These are phyloP conservation scores for Clarias macrocephalus DNA, from an alignment of 2,113 vertebrate species.

Conservation along the genomic window DNA sequence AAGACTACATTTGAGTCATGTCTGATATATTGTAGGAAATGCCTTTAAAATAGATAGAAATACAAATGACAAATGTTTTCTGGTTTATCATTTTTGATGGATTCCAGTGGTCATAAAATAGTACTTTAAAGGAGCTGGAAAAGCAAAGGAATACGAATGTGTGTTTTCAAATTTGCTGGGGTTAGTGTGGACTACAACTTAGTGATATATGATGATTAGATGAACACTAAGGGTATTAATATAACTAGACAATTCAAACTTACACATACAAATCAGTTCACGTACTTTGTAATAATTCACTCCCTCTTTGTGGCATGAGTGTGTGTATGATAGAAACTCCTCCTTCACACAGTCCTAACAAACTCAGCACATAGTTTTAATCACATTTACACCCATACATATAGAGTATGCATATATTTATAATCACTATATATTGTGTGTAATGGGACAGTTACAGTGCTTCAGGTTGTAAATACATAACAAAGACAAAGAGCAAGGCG, in stretches of 20 bases:
- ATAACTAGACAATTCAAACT: neutral
- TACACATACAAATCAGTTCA: neutral
- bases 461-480: constrained; percentile 56
- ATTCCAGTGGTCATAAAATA: neutral
- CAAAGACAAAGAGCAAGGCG: constrained; percentile 46
- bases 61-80: neutral
- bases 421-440: constrained; percentile 15
- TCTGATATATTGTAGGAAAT: neutral
- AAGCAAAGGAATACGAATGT: neutral
- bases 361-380: constrained; percentile 2
- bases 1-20: neutral
- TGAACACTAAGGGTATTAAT: neutral
- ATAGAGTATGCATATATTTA: constrained; percentile 48
- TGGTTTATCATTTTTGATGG: neutral
- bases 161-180: neutral
- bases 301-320: constrained; percentile 14
- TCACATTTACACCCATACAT: constrained; percentile 34
- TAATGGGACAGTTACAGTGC: constrained; percentile 51
- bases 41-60: neutral
- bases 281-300: neutral
- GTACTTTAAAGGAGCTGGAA: neutral
- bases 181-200: neutral
- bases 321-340: neutral
- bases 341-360: neutral
- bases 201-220: neutral